These are phyloP conservation scores for Brachypodius melanocephalos DNA, from an alignment of 2,113 vertebrate species.

Conservation along the genomic window DNA sequence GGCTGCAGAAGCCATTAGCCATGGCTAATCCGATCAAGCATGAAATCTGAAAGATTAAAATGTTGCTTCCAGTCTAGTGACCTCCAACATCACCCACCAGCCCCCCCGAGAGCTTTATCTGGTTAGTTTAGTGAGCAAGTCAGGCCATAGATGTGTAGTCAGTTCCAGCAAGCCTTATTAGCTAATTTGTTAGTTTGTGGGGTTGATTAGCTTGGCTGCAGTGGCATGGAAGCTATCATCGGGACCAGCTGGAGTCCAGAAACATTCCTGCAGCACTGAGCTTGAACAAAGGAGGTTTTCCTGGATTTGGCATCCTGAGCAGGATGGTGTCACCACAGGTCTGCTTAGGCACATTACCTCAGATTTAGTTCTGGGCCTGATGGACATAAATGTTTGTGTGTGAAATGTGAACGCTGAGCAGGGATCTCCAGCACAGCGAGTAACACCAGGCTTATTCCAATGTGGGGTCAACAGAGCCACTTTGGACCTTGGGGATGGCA, in stretches of 20 bases:
- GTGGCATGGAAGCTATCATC: not conserved
- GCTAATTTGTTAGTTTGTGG: not conserved
- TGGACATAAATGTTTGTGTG: not conserved
- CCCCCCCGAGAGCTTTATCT: not conserved
- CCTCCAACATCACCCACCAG: not conserved
- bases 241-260: not conserved
- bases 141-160: not conserved
- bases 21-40: not conserved
- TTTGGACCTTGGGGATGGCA: not conserved
- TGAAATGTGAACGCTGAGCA: not conserved
- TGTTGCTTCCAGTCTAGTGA: not conserved
- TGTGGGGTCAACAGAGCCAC: not conserved
- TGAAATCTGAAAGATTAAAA: conserved; percentile 10
- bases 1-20: not conserved
- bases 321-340: not conserved
- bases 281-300: not conserved
- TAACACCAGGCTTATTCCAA: not conserved
- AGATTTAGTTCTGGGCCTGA: not conserved
- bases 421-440: not conserved
- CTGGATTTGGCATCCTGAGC: not conserved
- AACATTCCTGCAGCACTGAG: not conserved
- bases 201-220: not conserved
- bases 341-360: not conserved
- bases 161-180: not conserved
- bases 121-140: not conserved